phyloP scores from a whole-genome alignment of 2,113 vertebrate genomes.

The Pipa parva region DNA sequence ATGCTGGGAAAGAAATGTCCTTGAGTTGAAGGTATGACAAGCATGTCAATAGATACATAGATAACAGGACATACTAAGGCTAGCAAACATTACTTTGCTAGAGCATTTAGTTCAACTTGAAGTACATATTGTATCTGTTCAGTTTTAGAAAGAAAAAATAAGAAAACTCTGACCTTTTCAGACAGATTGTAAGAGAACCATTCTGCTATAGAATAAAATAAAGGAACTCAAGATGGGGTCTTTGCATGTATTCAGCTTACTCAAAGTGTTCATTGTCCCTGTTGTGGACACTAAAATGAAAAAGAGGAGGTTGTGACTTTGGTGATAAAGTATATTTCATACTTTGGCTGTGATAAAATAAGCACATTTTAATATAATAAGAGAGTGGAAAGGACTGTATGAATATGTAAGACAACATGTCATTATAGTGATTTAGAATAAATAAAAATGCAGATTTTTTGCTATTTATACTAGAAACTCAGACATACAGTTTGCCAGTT shows the following conservation, averaged over 20 bases:
- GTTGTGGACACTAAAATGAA: slow-evolving; percentile 11
- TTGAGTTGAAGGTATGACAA: slow-evolving; percentile 31
- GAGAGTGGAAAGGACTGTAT: neutral
- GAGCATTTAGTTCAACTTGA: slow-evolving; percentile 8
- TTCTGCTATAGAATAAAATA: slow-evolving; percentile 36
- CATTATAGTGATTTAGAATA: too few relatives aligned
- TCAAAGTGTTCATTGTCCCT: slow-evolving; percentile 23
- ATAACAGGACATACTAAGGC: slow-evolving; percentile 26
- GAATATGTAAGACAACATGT: too few relatives aligned
- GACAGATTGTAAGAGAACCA: slow-evolving; percentile 18
- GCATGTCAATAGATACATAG: slow-evolving; percentile 40
- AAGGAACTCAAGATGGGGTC: slow-evolving; percentile 36
- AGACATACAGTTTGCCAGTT: too few relatives aligned
- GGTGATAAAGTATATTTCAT: neutral
- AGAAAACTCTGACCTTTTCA: slow-evolving; percentile 36
- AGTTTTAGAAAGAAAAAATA: slow-evolving; percentile 27
- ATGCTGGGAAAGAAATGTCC: slow-evolving; percentile 39
- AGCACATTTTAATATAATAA: neutral
- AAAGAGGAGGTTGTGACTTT: neutral
- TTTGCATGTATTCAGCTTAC: slow-evolving; percentile 17
- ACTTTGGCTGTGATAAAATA: neutral
- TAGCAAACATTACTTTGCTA: slow-evolving; percentile 7
- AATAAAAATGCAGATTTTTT: too few relatives aligned
- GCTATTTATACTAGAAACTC: too few relatives aligned
- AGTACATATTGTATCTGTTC: slow-evolving; percentile 21